Base-by-base conservation (phyloP, 2,113 vertebrate genomes). In the Percopsis transmontana region DNA sequence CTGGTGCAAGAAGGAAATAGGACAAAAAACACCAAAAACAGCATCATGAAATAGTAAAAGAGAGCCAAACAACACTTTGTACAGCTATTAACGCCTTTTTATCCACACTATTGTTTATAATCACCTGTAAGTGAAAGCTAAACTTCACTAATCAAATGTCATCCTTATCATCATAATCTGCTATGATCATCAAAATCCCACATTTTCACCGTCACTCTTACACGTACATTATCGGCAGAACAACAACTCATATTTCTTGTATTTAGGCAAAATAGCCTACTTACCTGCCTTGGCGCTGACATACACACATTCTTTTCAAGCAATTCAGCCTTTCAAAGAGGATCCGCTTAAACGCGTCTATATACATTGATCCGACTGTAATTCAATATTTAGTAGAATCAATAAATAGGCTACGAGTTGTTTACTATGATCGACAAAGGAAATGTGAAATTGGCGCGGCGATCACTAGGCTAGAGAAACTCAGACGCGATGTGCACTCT, bases 261-360 rank as follows among this genome's bases (percentile, higher is more conserved):
- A 85, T 88, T 87, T 85, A 74, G 72, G 76, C 52, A 69, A 80
- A 74, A 86, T n/a, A n/a, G n/a, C n/a, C 48, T 72, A 92, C 92
- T 90, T 82, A 93, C 92, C 92, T 91, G 89, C 88, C 85, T 53
- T 91, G 91, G 9, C 92, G 88, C 81, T 91, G 92, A 86, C 92
- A 92, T 71, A 93, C 91, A 88, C 92, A 93, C 88, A 92, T 92
- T 81, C 90, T 92, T 70, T 92, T 93, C 88, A 93, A 88, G 89
- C 92, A 91, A 83, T 68, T 93, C 41, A 93, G 88, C 84, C 92
- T 88, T 80, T 92, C 89, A 85, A 88, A 90, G 59, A 93, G 81
- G 81, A 92, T 88, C 81, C 92, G 90, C 87, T 92, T 93, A 78
- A 93, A 93, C 82, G 89, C 88, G 91, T 93, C 92, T 90, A 93